Percentiles rank a stretch among this genome's conserved stretches.
Evolutionary conservation across 1,140 invertebrate genomes (phyloP).

Genomic region (Zaprionus ghesquierei): DNA sequence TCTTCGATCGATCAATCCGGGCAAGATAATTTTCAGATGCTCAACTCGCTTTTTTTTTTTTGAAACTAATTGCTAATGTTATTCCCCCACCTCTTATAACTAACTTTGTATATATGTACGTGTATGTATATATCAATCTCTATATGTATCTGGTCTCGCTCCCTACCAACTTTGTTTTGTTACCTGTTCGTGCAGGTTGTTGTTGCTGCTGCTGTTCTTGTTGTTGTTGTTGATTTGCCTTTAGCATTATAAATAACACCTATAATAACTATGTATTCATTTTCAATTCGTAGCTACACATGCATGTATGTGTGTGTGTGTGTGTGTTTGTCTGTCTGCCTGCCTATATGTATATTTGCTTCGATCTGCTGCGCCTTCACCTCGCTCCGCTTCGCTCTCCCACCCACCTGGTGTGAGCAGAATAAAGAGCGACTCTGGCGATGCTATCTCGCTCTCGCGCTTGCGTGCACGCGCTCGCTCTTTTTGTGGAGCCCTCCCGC

Average conservation of each 20-base stretch:
- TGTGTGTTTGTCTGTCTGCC: not conserved
- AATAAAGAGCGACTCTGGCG: slow-evolving; percentile 48
- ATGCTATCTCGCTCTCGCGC: slow-evolving; percentile 1
- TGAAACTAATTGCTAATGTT: slow-evolving; percentile 66
- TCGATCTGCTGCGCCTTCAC: too few relatives aligned
- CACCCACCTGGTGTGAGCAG: slow-evolving; percentile 32
- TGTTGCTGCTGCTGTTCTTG: slow-evolving; percentile 6
- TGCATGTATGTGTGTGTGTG: not conserved
- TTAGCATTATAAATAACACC: slow-evolving; percentile 70
- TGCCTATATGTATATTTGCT: not conserved
- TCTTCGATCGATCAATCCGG: not conserved
- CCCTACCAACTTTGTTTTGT: slow-evolving; percentile 30
- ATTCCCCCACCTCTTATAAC: slow-evolving; percentile 42
- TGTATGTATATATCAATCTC: slow-evolving; percentile 21
- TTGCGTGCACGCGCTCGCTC: not conserved
- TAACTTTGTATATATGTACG: slow-evolving; percentile 11
- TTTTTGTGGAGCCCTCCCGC: slow-evolving; percentile 3
- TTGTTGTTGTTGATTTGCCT: slow-evolving; percentile 17
- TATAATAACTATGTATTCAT: slow-evolving; percentile 78
- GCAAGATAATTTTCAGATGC: slow-evolving; percentile 4
- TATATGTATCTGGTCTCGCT: slow-evolving; percentile 12
- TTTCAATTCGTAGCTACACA: slow-evolving; percentile 61
- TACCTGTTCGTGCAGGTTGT: slow-evolving; percentile 58
- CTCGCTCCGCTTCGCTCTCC: not conserved
- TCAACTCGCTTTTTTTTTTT: not conserved